Evolutionary conservation across 1,140 invertebrate species (phyloP).

Genomic region (Drosophila leontia): DNA sequence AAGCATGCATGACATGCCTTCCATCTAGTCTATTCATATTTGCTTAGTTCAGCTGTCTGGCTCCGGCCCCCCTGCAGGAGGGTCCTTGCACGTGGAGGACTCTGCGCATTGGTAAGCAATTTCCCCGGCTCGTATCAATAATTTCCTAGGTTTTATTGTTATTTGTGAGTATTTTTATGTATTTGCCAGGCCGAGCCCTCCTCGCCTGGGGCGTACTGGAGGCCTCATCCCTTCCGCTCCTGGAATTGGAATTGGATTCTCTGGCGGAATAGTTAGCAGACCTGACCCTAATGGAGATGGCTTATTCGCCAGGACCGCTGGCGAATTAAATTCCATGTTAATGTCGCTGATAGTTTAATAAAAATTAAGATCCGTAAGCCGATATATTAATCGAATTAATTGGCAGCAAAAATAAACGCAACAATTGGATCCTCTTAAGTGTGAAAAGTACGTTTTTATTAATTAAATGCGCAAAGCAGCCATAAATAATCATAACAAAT

Average conservation of each 20-base stretch:
- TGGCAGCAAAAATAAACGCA: constrained; percentile 13
- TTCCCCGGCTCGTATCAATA: constrained; percentile 73
- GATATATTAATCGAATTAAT: constrained; percentile 33
- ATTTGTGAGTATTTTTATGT: constrained; percentile 79
- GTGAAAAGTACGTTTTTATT: constrained; percentile 9
- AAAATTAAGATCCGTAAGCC: constrained; percentile 15
- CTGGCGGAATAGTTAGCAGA: constrained; percentile 4
- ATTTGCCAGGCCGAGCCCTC: constrained; percentile 34
- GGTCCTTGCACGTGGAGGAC: constrained; percentile 30
- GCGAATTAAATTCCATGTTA: constrained; percentile 35
- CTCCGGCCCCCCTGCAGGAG: neutral
- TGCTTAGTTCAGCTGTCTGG: constrained; percentile 58
- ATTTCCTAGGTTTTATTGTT: constrained; percentile 81
- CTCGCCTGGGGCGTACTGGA: neutral
- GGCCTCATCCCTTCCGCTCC: neutral
- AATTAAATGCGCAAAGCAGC: constrained; percentile 15
- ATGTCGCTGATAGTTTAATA: constrained; percentile 16
- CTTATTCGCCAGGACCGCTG: neutral
- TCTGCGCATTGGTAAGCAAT: constrained; percentile 62
- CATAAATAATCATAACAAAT: constrained; percentile 8
- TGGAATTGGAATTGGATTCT: constrained; percentile 8
- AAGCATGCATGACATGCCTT: constrained; percentile 63
- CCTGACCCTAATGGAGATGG: constrained; percentile 20
- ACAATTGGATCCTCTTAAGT: constrained; percentile 14
- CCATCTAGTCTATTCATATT: constrained; percentile 63